Conservation (phyloP, 2,797 vertebrate species). For the Sebastes nivosus region DNA sequence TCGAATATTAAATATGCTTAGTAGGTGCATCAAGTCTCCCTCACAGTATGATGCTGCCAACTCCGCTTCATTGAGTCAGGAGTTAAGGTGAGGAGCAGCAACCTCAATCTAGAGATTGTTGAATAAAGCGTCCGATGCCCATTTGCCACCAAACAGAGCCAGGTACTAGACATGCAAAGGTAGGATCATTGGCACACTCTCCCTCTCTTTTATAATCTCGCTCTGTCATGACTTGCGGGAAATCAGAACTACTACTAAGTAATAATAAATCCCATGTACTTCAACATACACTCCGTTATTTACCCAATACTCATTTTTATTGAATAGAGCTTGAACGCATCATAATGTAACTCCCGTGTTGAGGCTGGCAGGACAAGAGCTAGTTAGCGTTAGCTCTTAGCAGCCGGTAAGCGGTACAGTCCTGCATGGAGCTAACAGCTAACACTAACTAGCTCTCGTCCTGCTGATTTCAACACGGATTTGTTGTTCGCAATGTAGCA, state of each 20-base stretch:
- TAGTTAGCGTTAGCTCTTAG: too few species aligned
- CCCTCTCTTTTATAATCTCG: background rate
- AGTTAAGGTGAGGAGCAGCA: constrained; percentile 1
- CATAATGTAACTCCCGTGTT: too few species aligned
- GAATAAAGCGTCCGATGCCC: background rate
- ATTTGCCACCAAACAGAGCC: background rate
- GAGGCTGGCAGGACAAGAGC: too few species aligned
- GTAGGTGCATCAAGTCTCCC: background rate
- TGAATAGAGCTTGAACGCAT: too few species aligned
- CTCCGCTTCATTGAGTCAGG: background rate
- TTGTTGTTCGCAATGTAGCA: too few species aligned
- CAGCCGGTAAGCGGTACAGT: too few species aligned
- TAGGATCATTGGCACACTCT: background rate
- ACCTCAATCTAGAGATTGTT: background rate
- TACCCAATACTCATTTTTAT: too few species aligned
- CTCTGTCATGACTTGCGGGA: background rate
- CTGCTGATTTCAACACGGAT: too few species aligned
- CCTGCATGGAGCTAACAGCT: too few species aligned
- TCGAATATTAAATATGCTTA: constrained; percentile 52
- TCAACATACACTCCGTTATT: too few species aligned
- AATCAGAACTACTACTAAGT: background rate
- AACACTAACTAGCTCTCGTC: too few species aligned
- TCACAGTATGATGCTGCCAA: background rate
- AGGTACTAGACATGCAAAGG: background rate
- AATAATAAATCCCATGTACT: too few species aligned